These are phyloP conservation scores for Mormyrus iriodes DNA, from an alignment of 2,113 vertebrate species.

Conservation along the genomic window DNA sequence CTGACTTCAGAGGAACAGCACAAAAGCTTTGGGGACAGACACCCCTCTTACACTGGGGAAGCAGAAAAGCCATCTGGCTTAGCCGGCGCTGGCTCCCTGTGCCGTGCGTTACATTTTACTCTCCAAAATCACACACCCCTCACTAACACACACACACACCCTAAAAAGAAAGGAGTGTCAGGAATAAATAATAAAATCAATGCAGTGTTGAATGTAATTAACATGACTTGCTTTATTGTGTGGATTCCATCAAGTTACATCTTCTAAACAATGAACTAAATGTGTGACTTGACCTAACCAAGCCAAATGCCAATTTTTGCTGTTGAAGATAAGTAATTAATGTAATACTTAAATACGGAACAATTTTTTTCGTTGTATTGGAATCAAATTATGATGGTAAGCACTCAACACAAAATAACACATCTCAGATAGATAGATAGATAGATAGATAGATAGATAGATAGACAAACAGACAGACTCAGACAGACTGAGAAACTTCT, in stretches of 20 bases:
- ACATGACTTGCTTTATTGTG: not conserved
- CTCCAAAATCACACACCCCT: not conserved
- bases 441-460: not conserved
- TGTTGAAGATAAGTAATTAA: not conserved
- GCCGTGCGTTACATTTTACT: not conserved
- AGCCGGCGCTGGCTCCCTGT: not conserved
- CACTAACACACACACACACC: not conserved
- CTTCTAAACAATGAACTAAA: not conserved
- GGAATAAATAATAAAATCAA: not conserved
- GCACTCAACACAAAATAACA: not conserved
- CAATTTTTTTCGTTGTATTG: not conserved
- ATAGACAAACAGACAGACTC: not conserved
- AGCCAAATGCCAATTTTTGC: not conserved
- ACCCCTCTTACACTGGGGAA: not conserved
- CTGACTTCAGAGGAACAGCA: not conserved
- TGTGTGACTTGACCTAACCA: not conserved
- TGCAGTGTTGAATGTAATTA: not conserved
- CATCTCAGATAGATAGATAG: not conserved
- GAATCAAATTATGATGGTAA: not conserved
- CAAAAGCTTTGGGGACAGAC: not conserved
- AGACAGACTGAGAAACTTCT: not conserved
- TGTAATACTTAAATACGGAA: not conserved
- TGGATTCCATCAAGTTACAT: not conserved
- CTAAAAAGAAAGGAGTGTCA: not conserved
- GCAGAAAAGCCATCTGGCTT: not conserved